Evolutionary conservation across 2,797 vertebrate species (phyloP), one percentile per base, ranked within the genome.

Genomic region (Aselliscus stoliczkanus): DNA sequence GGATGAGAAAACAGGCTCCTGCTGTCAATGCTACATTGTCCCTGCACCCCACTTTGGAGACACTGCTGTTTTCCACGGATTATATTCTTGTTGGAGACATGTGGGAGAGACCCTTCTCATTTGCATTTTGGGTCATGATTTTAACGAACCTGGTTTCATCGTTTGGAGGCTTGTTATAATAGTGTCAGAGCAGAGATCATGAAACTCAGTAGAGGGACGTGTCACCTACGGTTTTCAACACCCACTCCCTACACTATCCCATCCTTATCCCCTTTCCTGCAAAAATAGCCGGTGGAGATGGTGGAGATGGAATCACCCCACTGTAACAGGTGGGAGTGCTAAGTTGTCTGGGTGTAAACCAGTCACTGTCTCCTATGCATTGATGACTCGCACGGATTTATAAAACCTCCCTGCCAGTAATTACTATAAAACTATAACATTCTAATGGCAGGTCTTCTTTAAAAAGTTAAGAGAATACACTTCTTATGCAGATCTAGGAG

Each of bases 351-450:
- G 70, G 9, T 23, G 42, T 12, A 58, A 29, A 4, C 42, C 20
- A 4, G 23, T 31, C 21, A 54, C 21, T 14, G n/a, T 1, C 21
- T 42, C 9, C 18, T 73, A 3, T 13, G 4, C 2, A 34, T 1
- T 13, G 27, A 4, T 39, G 50, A 60, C 8, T 15, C 44, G 31
- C 10, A 27, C 13, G 23, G 21, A 18, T 39, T 70, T 58, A 82
- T 13, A 58, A 73, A 54, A 34, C 12, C 31, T 85, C 31, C 56
- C 29, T 44, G 34, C 14, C 5, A 2, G 42, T 42, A 42, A 42
- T 42, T 62, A 31, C 9, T 79, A 18, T n/a, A 37, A 34, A 86
- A 69, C 31, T 25, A 9, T 29, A 75, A 44, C 50, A 58, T 42
- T 69, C 3, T 31, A 58, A 54, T 8, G 10, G 6, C 56, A 34